Evolutionary conservation across 2,113 vertebrate species (phyloP).

Genomic region (Aleadryas rufinucha): DNA sequence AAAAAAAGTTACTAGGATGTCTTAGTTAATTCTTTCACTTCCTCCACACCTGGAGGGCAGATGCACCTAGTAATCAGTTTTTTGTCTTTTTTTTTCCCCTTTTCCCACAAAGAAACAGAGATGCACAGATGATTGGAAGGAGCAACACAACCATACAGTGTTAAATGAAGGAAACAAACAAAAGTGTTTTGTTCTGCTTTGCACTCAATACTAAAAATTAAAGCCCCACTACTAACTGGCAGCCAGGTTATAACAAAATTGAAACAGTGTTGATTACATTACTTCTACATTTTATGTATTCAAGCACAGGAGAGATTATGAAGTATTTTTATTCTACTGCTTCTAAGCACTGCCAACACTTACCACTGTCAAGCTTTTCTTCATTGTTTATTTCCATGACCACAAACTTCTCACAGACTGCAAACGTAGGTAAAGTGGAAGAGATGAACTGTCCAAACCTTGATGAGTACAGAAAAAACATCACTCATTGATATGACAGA

Average conservation of each 20-base stretch:
- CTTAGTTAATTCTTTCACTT: neutral
- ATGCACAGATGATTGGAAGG: neutral
- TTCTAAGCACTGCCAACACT: constrained; percentile 27
- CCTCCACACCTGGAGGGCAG: neutral
- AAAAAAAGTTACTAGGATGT: neutral
- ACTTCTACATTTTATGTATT: neutral
- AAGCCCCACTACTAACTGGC: neutral
- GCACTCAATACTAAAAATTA: neutral
- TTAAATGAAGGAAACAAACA: neutral
- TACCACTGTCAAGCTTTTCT: constrained; percentile 91
- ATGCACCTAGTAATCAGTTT: neutral
- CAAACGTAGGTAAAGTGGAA: constrained; percentile 94
- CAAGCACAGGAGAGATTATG: neutral
- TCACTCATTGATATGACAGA: neutral
- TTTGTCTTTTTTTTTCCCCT: neutral
- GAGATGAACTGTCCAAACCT: constrained; percentile 97
- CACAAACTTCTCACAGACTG: constrained; percentile 99
- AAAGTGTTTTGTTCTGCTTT: neutral
- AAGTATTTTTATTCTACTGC: neutral
- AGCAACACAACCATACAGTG: neutral
- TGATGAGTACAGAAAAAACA: constrained; percentile 25
- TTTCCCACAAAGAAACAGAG: neutral
- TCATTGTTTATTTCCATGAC: constrained; percentile 94
- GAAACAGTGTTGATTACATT: neutral
- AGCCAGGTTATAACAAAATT: neutral